Base-by-base conservation (phyloP, 2,888 invertebrate genomes). In the Onthophagus sagittarius region DNA sequence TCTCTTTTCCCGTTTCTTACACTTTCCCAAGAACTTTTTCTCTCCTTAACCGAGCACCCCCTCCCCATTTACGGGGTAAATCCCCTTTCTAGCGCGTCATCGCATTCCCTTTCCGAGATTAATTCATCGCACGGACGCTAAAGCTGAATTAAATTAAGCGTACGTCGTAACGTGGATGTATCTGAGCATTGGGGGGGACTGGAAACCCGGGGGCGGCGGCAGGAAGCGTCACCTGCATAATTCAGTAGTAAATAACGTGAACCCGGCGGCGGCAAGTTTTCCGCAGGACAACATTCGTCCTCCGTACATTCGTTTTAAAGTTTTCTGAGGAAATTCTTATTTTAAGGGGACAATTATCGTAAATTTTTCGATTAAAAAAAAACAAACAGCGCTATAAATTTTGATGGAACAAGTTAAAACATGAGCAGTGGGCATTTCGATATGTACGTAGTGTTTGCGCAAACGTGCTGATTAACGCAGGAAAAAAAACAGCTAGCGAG, bases 61-160 rank as follows among this genome's bases (percentile, higher is more conserved):
- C 3, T 53, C 39, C 39, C 39, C 39, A 23, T 23, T 23, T 23
- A 23, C 23, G 23, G 23, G 23, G 23, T 53, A 11, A 53, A 53
- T 53, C 39, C 39, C 11, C 23, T 23, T 11, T 53, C 39, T 53
- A 53, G 39, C 39, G 39, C 39, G 39, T 53, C 39, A 53, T 53
- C 39, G 39, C 39, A 23, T 23, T 23, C 11, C 39, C 39, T 11
- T 53, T 53, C 11, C 39, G 9, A 53, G 32, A 67, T 67, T 67
- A 67, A 67, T 67, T 31, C 15, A 15, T 31, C 23, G 31, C 67
- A 67, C 31, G n/a, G n/a, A 67, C 67, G 31, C 4, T 9, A 67
- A 67, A 67, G 31, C 31, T 31, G 67, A 23, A 67, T 67, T 67
- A 67, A 67, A 67, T 67, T 67, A 67, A 67, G 67, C 67, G 67